Evolutionary conservation across 2,113 vertebrate genomes (phyloP).

Genomic region (Pituophis catenifer): DNA sequence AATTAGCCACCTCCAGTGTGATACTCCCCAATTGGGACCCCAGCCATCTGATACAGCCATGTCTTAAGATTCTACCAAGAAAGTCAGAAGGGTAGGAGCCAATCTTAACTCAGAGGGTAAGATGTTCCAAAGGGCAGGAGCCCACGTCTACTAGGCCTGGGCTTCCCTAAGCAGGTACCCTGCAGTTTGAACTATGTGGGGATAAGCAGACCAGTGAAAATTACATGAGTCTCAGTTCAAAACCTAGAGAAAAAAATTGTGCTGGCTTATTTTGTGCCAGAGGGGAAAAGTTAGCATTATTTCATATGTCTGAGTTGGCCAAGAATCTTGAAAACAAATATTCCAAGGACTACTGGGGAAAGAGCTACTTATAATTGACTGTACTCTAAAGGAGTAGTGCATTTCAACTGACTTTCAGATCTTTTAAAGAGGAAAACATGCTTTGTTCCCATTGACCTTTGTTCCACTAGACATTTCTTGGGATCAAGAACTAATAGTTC

Average conservation of each 20-base stretch:
- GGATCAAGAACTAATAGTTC: not conserved
- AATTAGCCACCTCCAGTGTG: not conserved
- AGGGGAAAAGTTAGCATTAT: not conserved
- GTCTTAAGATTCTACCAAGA: not conserved
- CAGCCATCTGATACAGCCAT: not conserved
- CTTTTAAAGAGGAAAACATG: not conserved
- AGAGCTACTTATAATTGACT: not conserved
- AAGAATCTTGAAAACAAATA: not conserved
- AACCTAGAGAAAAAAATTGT: not conserved
- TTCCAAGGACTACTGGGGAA: not conserved
- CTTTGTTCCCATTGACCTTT: not conserved
- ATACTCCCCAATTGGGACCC: not conserved
- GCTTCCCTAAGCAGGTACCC: not conserved
- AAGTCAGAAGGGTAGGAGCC: not conserved
- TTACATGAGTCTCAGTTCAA: not conserved
- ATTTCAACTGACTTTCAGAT: not conserved
- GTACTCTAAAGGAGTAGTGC: not conserved
- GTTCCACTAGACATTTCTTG: not conserved
- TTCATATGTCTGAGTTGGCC: not conserved
- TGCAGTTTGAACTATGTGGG: not conserved
- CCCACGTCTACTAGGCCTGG: not conserved
- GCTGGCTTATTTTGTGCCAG: not conserved
- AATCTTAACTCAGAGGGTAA: not conserved
- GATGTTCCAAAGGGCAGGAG: not conserved
- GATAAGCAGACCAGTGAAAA: not conserved